Percentiles rank a stretch among this genome's conserved stretches.
phyloP scores from a whole-genome alignment of 2,113 vertebrate genomes.

The Pelecanoides urinatrix region DNA sequence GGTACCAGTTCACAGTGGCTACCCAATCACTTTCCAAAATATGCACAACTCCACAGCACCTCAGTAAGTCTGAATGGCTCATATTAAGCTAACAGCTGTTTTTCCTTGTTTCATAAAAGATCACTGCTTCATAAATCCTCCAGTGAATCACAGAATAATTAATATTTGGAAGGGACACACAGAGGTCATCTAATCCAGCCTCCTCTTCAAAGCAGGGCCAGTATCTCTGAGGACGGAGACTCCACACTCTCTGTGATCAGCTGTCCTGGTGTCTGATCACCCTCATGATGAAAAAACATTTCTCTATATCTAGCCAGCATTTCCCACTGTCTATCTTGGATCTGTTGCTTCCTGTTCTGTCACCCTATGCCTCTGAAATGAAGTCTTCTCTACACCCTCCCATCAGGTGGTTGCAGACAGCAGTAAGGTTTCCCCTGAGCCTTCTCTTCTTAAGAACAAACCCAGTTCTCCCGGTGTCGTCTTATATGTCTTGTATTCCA shows the following conservation, averaged over 20 bases:
- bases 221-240: neutral
- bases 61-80: neutral
- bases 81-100: neutral
- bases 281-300: neutral
- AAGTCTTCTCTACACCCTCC: neutral
- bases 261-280: neutral
- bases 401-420: neutral
- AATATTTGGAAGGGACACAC: neutral
- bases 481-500: neutral
- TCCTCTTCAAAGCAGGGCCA: neutral
- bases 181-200: neutral
- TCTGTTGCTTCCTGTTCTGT: neutral
- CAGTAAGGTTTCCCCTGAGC: neutral
- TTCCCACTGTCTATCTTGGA: neutral
- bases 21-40: neutral
- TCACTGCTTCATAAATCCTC: neutral
- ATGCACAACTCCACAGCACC: neutral
- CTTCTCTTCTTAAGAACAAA: neutral
- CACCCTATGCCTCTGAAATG: neutral
- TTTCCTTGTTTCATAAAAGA: neutral
- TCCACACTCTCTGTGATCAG: neutral
- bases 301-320: neutral
- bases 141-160: neutral
- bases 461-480: neutral
- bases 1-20: neutral